Base-by-base conservation (phyloP, 2,888 invertebrate genomes). In the Endomychus coccineus region DNA sequence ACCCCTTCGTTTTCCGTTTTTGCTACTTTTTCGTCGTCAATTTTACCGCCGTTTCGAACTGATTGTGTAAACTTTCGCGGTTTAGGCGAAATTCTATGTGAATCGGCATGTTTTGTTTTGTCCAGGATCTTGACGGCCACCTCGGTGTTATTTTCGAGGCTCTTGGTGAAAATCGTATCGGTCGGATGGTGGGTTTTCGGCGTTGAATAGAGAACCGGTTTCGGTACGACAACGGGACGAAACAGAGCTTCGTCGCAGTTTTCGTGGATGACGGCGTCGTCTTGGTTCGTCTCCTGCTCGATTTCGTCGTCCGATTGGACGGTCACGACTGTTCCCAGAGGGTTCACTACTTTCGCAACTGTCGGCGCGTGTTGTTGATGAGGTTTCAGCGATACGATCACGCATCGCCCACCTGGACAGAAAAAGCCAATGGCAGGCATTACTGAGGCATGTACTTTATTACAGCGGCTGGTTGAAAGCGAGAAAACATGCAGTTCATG, bases 361-460 rank as follows among this genome's bases (percentile, higher is more conserved):
- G 67, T 68, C 54, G 65, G 65, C 58, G 68, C 46, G 31, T 61
- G 52, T 37, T 52, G 50, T n/a, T n/a, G n/a, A n/a, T n/a, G n/a
- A 42, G 60, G 56, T 62, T 66, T 64, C 61, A 65, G 55, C 48
- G 66, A 64, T 42, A 64, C 62, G 46, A 64, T 58, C 52, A 65
- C 64, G 55, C 64, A 63, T 50, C 62, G 60, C 50, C 67, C 74
- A 78, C 79, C 82, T 81, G 79, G 37, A 78, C 80, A 77, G 75
- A 77, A 77, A 78, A 77, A 84, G 83, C 85, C 84, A 82, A 81
- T 81, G 84, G 83, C 84, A 80, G 78, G 78, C 71, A 56, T 66
- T 65, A 65, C 62, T 64, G 56, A 56, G 48, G 46, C 45, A 44
- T 50, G 42, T 46, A 52, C 46, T 32, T 31, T 27, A 11, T 19